A percentile compares a stretch with the other conserved stretches of the same genome.
phyloP scores from a whole-genome alignment of 1,140 invertebrate genomes.

The Heliconius congener region DNA sequence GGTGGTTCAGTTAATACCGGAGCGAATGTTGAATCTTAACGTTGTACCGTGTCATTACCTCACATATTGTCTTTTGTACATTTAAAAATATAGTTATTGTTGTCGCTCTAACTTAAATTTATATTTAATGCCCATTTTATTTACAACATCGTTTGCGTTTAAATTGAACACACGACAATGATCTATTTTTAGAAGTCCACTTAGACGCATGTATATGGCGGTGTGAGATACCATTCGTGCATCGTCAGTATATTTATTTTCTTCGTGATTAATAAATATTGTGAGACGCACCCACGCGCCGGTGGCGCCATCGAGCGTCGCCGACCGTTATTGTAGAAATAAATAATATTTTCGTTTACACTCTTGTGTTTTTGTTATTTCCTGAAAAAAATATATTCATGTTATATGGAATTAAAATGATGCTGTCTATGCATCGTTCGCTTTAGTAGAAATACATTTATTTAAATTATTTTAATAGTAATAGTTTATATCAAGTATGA shows the following conservation, averaged over 20 bases:
- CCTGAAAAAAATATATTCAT: constrained; percentile 19
- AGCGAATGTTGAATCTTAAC: constrained; percentile 50
- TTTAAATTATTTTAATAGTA: not conserved
- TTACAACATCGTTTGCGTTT: constrained; percentile 9
- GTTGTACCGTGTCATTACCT: constrained; percentile 74
- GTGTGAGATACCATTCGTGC: constrained; percentile 54
- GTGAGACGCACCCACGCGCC: constrained; percentile 73
- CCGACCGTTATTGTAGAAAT: constrained; percentile 77
- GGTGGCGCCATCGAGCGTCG: constrained; percentile 54
- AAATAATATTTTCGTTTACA: constrained; percentile 81
- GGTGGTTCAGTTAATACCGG: constrained; percentile 54
- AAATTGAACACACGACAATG: constrained; percentile 35
- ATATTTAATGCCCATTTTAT: constrained; percentile 43
- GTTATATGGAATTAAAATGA: not conserved
- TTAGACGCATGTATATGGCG: constrained; percentile 64
- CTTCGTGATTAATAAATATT: constrained; percentile 73
- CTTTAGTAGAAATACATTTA: not conserved
- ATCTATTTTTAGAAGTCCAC: constrained; percentile 65
- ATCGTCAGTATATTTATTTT: constrained; percentile 74
- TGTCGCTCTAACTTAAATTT: constrained; percentile 70
- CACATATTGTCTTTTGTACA: constrained; percentile 72
- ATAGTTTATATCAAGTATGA: not conserved
- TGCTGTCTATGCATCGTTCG: not conserved
- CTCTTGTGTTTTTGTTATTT: constrained; percentile 62
- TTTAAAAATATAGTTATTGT: constrained; percentile 67